Evolutionary conservation across 2,797 vertebrate genomes (phyloP), one percentile per base, ranked within the genome.

Genomic region (Anguilla pacifica): DNA sequence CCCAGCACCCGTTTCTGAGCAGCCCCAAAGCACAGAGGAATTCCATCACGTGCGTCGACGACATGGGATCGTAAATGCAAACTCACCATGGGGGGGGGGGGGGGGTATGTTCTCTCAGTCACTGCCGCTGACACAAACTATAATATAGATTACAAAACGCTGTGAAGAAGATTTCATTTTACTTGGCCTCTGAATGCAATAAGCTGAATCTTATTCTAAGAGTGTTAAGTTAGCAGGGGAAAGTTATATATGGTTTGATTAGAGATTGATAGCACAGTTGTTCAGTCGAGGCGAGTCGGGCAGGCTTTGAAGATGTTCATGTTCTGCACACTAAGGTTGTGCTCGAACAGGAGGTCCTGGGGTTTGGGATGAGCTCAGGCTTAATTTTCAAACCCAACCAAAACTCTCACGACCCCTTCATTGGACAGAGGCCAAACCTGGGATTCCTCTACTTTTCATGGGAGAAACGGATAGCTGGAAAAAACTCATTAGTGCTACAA

Each of bases 401-500:
- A 77, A 39, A 77, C 72, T 35, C 35, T 17, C 35, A 79, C 19
- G 7, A 17, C 74, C 74, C 15, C 25, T 25, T 82, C 43, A 49
- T 49, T 82, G 43, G 79, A 51, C 79, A 25, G 43, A 82, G 79
- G 51, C 83, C 83, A 84, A 57, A 59, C 83, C 46, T 25, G 15
- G n/a, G n/a, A 51, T 19, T 55, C n/a, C 51, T 57, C 83, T 57
- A 31, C 49, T 53, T 57, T 84, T 84, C 51, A 57, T 55, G 43
- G n/a, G 28, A 55, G 28, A 55, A 84, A 84, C 31, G 28, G 83
- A 84, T 35, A 6, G 43, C 28, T 57, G 28, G 83, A 84, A 84
- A 84, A 57, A 59, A 31, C 53, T 59, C 83, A 84, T 84, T 84
- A 84, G 51, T 57, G 51, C n/a, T 57, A 17, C 28, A 59, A n/a